Percentiles rank a stretch among this genome's conserved stretches.
Conservation (phyloP, 2,888 invertebrate genomes). For the Mimas tiliae region DNA sequence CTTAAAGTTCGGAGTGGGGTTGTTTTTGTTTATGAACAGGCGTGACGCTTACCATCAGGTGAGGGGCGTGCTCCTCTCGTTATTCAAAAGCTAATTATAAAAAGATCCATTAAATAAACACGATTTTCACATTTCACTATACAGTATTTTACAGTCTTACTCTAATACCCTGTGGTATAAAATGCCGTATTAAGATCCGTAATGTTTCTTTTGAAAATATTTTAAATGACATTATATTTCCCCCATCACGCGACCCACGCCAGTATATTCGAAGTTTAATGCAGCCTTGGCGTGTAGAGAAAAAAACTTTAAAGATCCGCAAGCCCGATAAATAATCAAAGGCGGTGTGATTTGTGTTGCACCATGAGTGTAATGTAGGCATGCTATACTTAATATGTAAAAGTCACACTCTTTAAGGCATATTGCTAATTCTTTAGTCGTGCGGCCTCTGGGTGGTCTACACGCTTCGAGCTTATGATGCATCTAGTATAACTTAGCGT, state of each 20-base stretch:
- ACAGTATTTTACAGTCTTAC: background rate
- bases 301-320: slow-evolving; percentile 57
- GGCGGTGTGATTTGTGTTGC: slow-evolving; percentile 49
- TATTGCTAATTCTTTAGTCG: too few relatives aligned
- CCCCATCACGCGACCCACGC: slow-evolving; percentile 54
- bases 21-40: too few relatives aligned
- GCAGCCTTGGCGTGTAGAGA: slow-evolving; percentile 63
- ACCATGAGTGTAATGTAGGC: slow-evolving; percentile 32
- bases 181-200: background rate
- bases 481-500: too few relatives aligned
- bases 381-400: slow-evolving; percentile 33
- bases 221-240: slow-evolving; percentile 36
- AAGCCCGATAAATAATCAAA: slow-evolving; percentile 50
- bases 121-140: background rate
- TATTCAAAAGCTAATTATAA: background rate
- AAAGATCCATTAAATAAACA: slow-evolving; percentile 5
- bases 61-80: too few relatives aligned
- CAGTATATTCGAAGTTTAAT: slow-evolving; percentile 58
- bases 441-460: too few relatives aligned
- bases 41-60: too few relatives aligned
- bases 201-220: background rate
- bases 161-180: background rate
- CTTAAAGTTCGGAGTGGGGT: too few relatives aligned
- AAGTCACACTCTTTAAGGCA: background rate
- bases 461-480: too few relatives aligned